Base-by-base conservation (phyloP, 37 sponge, comb jelly and placozoan species). In the Geodia barretti region DNA sequence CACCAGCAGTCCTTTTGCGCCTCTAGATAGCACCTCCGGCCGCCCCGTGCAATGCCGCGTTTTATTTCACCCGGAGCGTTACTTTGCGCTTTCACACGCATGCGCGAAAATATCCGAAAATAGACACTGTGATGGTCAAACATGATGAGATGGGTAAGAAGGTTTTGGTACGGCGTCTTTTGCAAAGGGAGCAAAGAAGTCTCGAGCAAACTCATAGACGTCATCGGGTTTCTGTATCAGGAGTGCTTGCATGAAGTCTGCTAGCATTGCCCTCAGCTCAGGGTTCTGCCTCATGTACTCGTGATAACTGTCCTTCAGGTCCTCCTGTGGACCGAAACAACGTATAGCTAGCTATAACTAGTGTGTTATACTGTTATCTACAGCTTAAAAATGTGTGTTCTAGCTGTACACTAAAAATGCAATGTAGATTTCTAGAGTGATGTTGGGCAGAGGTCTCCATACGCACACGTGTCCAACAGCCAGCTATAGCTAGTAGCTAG, bases 161-260 rank as follows among this genome's bases (percentile, higher is more conserved):
- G 87, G 80, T 59, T 38, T n/a, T 33, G 77, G 66, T 36, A 64
- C 47, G 5, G 85, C 62, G 21, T 69, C 36, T 2, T 75, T 71
- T 33, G 79, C 58, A 64, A 84, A 94, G 28, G 97, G 78, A 26
- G 78, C 60, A 72, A 97, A 97, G 65, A 89, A 92, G 23, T 92
- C 90, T 20, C 60, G 74, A 40, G 97, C 95, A 89, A 97, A 97
- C 60, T 86, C 64, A 31, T 83, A 84, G 34, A 92, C 87, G 39
- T 98, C 87, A 33, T 93, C 95, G 29, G 99, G 99, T 81, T 94
- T 93, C 11, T 94, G 93, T 25, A 98, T 87, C 54, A 98, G 83
- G 21, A 98, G 65, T 24, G 96, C 76, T 67, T 96, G 93, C 40
- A 92, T 31, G 68, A 90, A 98, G 79, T 98, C 99, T 0, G 95